Conservation (phyloP, 1,140 invertebrate genomes). For the Limonius californicus region DNA sequence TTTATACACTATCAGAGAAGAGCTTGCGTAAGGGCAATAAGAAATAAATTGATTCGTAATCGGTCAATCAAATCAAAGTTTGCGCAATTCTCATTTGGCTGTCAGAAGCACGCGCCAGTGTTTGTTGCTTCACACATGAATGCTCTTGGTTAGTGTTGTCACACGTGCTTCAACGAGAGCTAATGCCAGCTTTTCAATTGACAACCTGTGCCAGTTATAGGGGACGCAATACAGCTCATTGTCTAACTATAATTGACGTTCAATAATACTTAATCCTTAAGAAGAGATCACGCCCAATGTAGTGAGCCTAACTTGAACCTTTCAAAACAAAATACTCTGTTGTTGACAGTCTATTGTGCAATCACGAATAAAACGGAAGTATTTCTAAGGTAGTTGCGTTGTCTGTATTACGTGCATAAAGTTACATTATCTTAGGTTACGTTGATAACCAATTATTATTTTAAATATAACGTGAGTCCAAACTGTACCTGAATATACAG, state of each 20-base stretch:
- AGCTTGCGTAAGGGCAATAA: background rate
- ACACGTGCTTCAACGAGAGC: background rate
- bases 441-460: too few relatives aligned
- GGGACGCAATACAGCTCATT: background rate
- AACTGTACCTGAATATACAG: too few relatives aligned
- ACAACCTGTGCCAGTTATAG: background rate
- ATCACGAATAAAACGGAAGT: too few relatives aligned
- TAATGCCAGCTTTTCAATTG: background rate
- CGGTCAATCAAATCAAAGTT: constrained; percentile 3
- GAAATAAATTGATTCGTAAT: background rate
- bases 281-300: too few relatives aligned
- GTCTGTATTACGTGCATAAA: too few relatives aligned
- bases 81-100: constrained; percentile 14
- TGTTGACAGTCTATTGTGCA: background rate
- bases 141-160: background rate
- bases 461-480: too few relatives aligned
- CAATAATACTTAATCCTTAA: background rate
- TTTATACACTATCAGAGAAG: too few relatives aligned
- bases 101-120: constrained; percentile 4
- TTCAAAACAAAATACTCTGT: too few relatives aligned
- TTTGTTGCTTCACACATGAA: constrained; percentile 18
- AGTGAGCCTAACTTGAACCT: too few relatives aligned
- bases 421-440: too few relatives aligned
- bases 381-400: too few relatives aligned
- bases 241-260: constrained; percentile 1